Conservation (phyloP, 2,888 invertebrate species). For the Anthophora plumipes region DNA sequence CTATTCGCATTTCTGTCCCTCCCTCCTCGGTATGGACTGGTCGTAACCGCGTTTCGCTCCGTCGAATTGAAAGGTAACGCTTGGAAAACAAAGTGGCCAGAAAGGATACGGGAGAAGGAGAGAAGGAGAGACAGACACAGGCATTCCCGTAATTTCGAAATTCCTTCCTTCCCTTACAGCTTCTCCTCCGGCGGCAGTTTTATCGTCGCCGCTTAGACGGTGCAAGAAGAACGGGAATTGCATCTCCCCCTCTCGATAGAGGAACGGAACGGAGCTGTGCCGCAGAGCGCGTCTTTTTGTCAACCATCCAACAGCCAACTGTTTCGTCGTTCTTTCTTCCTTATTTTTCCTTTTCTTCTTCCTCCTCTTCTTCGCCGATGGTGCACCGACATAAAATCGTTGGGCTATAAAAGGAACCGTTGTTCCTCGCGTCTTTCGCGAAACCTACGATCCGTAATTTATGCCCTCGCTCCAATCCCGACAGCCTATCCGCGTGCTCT, state of each 20-base stretch:
- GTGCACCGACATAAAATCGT: not conserved
- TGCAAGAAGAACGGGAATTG: conserved; percentile 26
- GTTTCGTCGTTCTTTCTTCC: not conserved
- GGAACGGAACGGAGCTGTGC: not conserved
- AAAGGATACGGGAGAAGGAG: not conserved
- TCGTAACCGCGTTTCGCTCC: conserved; percentile 49
- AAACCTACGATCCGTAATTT: not conserved
- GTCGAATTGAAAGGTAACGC: conserved; percentile 51
- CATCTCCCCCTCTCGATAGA: conserved; percentile 23
- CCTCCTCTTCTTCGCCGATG: not conserved
- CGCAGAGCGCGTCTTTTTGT: conserved; percentile 27
- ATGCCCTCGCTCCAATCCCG: not conserved
- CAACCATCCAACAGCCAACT: not conserved
- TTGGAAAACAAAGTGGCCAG: conserved; percentile 47
- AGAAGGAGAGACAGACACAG: not conserved
- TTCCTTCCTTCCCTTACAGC: conserved; percentile 32
- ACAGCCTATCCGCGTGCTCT: not conserved
- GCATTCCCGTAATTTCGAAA: conserved; percentile 41
- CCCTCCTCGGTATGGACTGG: conserved; percentile 7
- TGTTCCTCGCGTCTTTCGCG: not conserved
- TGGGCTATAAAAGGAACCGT: not conserved
- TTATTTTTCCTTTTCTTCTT: not conserved
- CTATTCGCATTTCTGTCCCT: conserved; percentile 58
- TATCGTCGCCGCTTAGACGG: conserved; percentile 7
- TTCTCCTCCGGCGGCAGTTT: conserved; percentile 14